Conservation (phyloP, 2,797 vertebrate genomes). For the Falco biarmicus region DNA sequence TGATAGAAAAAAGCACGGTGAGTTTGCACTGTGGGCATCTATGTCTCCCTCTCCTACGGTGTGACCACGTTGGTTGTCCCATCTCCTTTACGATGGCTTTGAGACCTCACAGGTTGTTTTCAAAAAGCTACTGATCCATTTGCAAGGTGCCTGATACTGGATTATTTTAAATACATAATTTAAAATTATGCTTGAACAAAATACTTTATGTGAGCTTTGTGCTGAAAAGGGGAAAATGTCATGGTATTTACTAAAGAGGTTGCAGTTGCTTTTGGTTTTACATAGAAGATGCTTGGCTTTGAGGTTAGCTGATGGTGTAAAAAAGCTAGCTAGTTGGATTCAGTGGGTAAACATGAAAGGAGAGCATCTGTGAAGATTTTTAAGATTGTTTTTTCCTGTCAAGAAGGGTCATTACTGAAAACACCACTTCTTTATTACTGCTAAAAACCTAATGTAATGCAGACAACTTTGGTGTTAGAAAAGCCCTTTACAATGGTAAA, state of each 20-base stretch:
- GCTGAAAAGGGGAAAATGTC: not conserved
- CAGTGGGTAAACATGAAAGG: not conserved
- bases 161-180: not conserved
- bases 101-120: not conserved
- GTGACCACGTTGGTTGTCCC: rapidly evolving
- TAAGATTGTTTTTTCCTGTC: not conserved
- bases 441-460: not conserved
- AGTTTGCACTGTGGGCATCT: rapidly evolving
- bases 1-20: not conserved
- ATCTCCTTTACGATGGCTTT: not conserved
- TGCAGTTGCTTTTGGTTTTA: not conserved
- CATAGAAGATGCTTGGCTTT: not conserved
- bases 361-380: not conserved
- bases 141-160: not conserved
- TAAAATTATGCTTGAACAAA: not conserved
- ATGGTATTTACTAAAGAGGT: not conserved
- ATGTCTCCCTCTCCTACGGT: not conserved
- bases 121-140: not conserved
- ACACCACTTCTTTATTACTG: not conserved
- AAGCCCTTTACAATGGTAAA: not conserved
- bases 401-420: not conserved
- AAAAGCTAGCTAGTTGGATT: not conserved
- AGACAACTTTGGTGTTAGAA: not conserved
- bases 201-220: not conserved
- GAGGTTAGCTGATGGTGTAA: not conserved